Percentiles rank a stretch among this genome's conserved stretches.
These are phyloP conservation scores for Drosophila albomicans DNA, from an alignment of 1,140 invertebrate species.

Conservation along the genomic window DNA sequence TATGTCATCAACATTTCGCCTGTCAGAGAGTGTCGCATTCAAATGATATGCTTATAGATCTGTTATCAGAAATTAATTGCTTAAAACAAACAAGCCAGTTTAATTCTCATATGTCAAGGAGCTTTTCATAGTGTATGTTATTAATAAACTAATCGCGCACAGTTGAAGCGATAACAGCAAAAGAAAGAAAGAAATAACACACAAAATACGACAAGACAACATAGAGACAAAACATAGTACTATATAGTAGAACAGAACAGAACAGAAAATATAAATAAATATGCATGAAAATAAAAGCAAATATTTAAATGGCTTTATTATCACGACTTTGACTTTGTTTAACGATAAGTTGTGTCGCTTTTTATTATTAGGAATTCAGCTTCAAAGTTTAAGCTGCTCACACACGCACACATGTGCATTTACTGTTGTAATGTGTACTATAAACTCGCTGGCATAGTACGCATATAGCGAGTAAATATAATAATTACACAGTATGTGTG, in stretches of 20 bases:
- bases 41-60: conserved; percentile 12
- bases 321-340: conserved; percentile 51
- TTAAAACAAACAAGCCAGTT: conserved; percentile 9
- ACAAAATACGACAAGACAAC: background rate
- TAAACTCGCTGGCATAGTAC: conserved; percentile 18
- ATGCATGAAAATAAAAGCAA: conserved; percentile 20
- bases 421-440: conserved; percentile 7
- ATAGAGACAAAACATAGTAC: background rate
- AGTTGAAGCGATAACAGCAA: background rate
- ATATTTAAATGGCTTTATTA: conserved; percentile 49
- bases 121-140: conserved; percentile 7
- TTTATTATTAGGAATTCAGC: conserved; percentile 35
- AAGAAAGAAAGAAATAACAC: background rate
- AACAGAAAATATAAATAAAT: background rate
- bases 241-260: background rate
- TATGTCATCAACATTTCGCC: conserved; percentile 2
- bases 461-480: conserved; percentile 31
- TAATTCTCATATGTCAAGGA: conserved; percentile 1
- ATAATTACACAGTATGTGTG: conserved; percentile 17
- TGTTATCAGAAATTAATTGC: conserved; percentile 15
- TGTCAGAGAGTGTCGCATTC: conserved; percentile 1
- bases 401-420: conserved; percentile 15
- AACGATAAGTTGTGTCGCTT: conserved; percentile 20
- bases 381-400: conserved; percentile 33
- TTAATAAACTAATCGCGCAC: conserved; percentile 1